Percentiles rank a stretch among this genome's conserved stretches.
Evolutionary conservation across 2,113 vertebrate genomes (phyloP).

Genomic region (Otocyon megalotis): DNA sequence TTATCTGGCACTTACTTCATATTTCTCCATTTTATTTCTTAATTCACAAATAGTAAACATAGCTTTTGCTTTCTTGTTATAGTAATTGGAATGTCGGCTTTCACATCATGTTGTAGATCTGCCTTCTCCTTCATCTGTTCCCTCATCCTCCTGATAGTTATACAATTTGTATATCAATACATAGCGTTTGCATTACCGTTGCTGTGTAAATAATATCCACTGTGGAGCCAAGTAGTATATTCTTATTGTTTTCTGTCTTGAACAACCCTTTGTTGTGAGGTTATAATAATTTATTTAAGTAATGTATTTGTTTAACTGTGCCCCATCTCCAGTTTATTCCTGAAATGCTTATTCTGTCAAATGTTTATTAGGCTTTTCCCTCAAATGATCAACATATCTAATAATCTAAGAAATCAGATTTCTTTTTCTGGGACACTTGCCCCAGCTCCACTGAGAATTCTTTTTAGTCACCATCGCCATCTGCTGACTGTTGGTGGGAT

Average conservation of each 20-base stretch:
- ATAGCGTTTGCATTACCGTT: neutral
- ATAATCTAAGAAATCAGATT: neutral
- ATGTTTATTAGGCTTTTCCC: neutral
- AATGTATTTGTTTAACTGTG: neutral
- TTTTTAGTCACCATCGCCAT: constrained; percentile 62
- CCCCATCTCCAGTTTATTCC: neutral
- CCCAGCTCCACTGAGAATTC: neutral
- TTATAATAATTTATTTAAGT: constrained; percentile 37
- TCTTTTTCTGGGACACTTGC: neutral
- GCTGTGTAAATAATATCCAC: neutral
- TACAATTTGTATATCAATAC: neutral
- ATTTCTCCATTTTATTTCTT: constrained; percentile 13
- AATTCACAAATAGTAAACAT: neutral
- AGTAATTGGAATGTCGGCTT: constrained; percentile 13
- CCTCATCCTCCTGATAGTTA: neutral
- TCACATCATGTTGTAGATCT: neutral
- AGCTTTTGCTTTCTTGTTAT: neutral
- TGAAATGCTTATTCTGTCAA: constrained; percentile 22
- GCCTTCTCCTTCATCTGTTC: neutral
- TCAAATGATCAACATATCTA: neutral
- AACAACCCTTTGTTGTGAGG: neutral
- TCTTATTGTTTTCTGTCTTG: constrained; percentile 33
- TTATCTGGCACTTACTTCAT: neutral
- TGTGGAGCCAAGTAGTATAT: neutral
- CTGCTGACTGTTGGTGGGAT: constrained; percentile 57